Percentiles rank a stretch among this genome's conserved stretches.
phyloP scores from a whole-genome alignment of 2,113 vertebrate genomes.

The Cryptotis parvus region DNA sequence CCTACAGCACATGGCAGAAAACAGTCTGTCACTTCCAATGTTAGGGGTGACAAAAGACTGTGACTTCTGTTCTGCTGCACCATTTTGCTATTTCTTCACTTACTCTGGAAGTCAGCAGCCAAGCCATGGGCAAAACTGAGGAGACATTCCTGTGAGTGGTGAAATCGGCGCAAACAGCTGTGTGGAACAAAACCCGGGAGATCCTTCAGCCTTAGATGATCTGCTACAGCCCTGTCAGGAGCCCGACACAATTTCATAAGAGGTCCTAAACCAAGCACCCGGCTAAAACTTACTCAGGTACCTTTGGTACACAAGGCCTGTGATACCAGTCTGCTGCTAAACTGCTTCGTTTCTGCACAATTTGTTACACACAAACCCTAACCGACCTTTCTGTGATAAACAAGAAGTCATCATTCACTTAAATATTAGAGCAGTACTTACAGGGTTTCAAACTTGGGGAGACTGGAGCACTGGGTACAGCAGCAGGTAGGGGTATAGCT shows the following conservation, averaged over 20 bases:
- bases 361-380: neutral
- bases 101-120: neutral
- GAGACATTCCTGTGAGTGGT: neutral
- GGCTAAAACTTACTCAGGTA: neutral
- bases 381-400: neutral
- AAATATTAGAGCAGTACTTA: slow-evolving; percentile 35
- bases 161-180: neutral
- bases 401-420: neutral
- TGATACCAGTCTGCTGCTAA: neutral
- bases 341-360: neutral
- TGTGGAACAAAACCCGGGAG: neutral
- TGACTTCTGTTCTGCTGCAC: neutral
- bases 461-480: too few species aligned
- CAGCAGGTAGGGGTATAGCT: too few species aligned
- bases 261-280: neutral
- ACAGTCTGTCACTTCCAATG: neutral
- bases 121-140: neutral
- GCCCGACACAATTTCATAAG: neutral
- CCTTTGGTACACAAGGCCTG: neutral
- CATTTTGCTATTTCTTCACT: neutral
- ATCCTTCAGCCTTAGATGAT: neutral
- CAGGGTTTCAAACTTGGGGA: neutral
- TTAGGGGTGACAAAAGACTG: neutral
- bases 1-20: neutral
- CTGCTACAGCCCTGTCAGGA: neutral